phyloP scores from a whole-genome alignment of 1,140 invertebrate species.

The Diorhabda sublineata region DNA sequence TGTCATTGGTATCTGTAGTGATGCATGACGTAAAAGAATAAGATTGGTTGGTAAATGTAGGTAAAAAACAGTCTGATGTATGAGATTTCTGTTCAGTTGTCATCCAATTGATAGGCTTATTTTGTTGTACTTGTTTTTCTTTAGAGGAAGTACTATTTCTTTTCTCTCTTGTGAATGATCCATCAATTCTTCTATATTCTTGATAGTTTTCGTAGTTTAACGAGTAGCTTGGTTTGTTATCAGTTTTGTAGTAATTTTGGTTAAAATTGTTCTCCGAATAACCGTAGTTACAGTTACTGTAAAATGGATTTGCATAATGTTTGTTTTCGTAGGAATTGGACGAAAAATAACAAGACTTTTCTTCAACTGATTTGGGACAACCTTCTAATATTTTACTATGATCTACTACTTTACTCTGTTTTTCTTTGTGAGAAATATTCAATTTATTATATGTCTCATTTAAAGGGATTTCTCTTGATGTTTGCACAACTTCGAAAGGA shows the following conservation, averaged over 20 bases:
- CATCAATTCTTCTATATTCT: constrained; percentile 30
- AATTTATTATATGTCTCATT: neutral
- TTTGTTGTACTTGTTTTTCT: constrained; percentile 15
- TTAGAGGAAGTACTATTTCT: constrained; percentile 3
- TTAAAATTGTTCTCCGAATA: constrained; percentile 29
- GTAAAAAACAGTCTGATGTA: constrained; percentile 33
- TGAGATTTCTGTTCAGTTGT: constrained; percentile 48
- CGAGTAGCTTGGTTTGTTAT: constrained; percentile 23
- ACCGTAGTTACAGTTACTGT: constrained; percentile 32
- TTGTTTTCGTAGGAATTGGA: constrained; percentile 20
- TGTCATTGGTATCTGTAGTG: constrained; percentile 22
- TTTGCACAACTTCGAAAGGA: neutral
- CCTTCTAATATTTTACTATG: neutral
- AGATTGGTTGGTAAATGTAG: constrained; percentile 33
- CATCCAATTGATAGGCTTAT: constrained; percentile 59
- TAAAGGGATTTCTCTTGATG: neutral
- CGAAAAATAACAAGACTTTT: constrained; percentile 8
- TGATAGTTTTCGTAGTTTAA: constrained; percentile 29
- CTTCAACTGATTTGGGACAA: neutral
- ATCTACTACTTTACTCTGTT: neutral
- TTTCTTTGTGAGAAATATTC: neutral
- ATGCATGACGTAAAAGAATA: constrained; percentile 35
- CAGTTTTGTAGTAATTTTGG: constrained; percentile 31
- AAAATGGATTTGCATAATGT: constrained; percentile 28
- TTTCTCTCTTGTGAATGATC: neutral